Conservation (phyloP, 2,888 invertebrate genomes). For the Orchestes rusci region DNA sequence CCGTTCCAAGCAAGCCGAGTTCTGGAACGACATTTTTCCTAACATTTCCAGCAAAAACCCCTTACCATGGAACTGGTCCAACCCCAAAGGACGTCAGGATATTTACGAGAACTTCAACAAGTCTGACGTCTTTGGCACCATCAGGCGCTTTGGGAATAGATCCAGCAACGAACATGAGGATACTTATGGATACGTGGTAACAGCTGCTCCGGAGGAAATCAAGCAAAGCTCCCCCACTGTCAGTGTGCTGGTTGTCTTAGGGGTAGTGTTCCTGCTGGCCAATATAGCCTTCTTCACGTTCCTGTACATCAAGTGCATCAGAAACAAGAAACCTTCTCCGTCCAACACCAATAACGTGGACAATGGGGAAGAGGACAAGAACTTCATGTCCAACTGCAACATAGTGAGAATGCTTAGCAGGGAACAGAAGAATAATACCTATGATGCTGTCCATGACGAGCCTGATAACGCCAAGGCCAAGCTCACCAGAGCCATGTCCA, state of each 20-base stretch:
- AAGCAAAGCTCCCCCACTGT: slow-evolving; percentile 45
- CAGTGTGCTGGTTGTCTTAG: slow-evolving; percentile 56
- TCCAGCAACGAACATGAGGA: slow-evolving; percentile 16
- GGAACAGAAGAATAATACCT: slow-evolving; percentile 45
- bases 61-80: slow-evolving; percentile 19
- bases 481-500: slow-evolving; percentile 64
- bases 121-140: slow-evolving; percentile 1
- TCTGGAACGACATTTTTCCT: slow-evolving; percentile 80
- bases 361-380: slow-evolving; percentile 45
- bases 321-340: slow-evolving; percentile 43
- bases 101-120: slow-evolving; percentile 28
- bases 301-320: slow-evolving; percentile 60
- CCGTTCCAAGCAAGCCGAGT: slow-evolving; percentile 67
- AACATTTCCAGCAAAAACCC: slow-evolving; percentile 48
- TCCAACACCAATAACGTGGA: slow-evolving; percentile 27
- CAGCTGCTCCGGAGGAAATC: slow-evolving; percentile 37
- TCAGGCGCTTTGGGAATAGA: slow-evolving; percentile 4
- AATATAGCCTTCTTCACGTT: slow-evolving; percentile 64
- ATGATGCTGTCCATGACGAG: slow-evolving; percentile 49
- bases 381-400: slow-evolving; percentile 41
- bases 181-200: slow-evolving; percentile 39
- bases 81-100: slow-evolving; percentile 9
- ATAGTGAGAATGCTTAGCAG: slow-evolving; percentile 52
- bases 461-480: slow-evolving; percentile 54
- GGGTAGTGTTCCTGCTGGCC: slow-evolving; percentile 62